These are phyloP conservation scores for Pyxicephalus adspersus DNA, from an alignment of 2,113 vertebrate genomes.

Conservation along the genomic window DNA sequence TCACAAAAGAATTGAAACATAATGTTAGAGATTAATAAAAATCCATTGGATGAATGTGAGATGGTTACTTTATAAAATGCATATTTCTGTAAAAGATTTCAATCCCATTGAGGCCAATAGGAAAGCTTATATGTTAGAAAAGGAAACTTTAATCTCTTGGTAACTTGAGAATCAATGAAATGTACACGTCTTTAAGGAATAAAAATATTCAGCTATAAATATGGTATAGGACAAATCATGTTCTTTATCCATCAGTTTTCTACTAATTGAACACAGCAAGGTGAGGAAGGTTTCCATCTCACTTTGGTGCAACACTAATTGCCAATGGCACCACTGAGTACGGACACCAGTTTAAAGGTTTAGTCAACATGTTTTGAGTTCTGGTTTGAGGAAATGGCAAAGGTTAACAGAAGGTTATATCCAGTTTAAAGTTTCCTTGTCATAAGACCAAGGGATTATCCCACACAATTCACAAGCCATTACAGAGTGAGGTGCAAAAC, in stretches of 20 bases:
- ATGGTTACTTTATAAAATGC: slow-evolving; percentile 8
- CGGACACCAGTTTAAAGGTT: neutral
- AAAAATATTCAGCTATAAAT: slow-evolving; percentile 55
- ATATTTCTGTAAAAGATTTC: slow-evolving; percentile 58
- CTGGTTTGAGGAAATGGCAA: slow-evolving; percentile 40
- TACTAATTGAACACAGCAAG: slow-evolving; percentile 39
- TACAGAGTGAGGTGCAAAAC: neutral
- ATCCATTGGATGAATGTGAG: neutral
- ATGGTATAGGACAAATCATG: slow-evolving; percentile 49
- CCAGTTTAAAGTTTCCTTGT: slow-evolving; percentile 16
- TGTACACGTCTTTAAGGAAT: slow-evolving; percentile 60
- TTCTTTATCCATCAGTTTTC: slow-evolving; percentile 43
- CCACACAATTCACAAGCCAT: slow-evolving; percentile 12
- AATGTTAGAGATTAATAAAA: neutral
- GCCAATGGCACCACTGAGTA: slow-evolving; percentile 32
- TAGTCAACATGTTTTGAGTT: slow-evolving; percentile 39
- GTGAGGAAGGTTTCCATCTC: slow-evolving; percentile 11
- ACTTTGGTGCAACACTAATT: slow-evolving; percentile 12
- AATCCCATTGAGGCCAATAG: slow-evolving; percentile 58
- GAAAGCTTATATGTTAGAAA: slow-evolving; percentile 61
- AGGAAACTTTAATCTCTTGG: slow-evolving; percentile 59
- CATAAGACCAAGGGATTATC: slow-evolving; percentile 17
- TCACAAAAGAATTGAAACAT: no score
- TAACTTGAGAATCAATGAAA: slow-evolving; percentile 61
- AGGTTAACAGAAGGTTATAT: slow-evolving; percentile 33